Evolutionary conservation across 2,113 vertebrate species (phyloP).

Genomic region (Mus spicilegus): DNA sequence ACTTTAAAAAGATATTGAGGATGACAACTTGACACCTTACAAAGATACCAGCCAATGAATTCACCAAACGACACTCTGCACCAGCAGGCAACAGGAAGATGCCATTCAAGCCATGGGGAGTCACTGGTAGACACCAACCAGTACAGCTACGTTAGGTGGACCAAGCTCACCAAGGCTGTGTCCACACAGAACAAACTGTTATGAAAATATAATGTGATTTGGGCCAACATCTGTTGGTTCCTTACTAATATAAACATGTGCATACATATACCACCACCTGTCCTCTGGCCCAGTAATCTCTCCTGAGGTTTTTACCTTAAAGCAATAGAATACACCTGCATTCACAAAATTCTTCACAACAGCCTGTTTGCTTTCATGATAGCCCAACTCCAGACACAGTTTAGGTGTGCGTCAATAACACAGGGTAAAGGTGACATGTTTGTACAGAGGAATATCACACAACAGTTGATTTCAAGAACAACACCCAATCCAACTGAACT

Average conservation of each 20-base stretch:
- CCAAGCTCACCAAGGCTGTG: background rate
- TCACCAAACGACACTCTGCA: conserved; percentile 10
- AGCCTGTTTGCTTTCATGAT: background rate
- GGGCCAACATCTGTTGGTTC: background rate
- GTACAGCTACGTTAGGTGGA: background rate
- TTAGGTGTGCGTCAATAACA: background rate
- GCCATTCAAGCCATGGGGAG: background rate
- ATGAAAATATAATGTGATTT: background rate
- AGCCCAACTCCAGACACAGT: background rate
- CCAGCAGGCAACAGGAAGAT: conserved; percentile 27
- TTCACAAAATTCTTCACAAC: background rate
- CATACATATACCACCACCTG: background rate
- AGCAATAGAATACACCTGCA: background rate
- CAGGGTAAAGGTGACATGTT: background rate
- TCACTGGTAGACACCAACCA: background rate
- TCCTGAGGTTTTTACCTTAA: background rate
- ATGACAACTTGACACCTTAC: background rate
- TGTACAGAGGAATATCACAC: background rate
- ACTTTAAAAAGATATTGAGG: background rate
- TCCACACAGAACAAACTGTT: background rate
- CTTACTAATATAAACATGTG: conserved; percentile 17
- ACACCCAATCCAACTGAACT: background rate
- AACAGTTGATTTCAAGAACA: background rate
- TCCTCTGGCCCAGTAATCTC: background rate
- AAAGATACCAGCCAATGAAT: conserved; percentile 24